Conservation (phyloP, 2,797 vertebrate genomes). For the Pygocentrus nattereri region DNA sequence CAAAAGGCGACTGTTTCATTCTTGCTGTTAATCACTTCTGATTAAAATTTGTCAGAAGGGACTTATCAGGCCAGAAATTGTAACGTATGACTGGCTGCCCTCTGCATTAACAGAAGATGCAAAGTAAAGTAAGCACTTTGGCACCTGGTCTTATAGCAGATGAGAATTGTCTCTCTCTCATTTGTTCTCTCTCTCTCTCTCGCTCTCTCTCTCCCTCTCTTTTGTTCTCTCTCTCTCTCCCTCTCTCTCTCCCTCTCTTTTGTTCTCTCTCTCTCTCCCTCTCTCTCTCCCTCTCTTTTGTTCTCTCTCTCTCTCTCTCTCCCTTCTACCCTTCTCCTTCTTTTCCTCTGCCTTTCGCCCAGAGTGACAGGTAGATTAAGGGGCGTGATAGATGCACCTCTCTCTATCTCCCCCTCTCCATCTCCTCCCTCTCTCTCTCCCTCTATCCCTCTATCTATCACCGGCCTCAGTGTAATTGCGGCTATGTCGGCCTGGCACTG, state of each 20-base stretch:
- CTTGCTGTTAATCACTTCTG: no score
- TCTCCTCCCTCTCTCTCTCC: slow-evolving; percentile 64
- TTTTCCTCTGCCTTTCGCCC: slow-evolving; percentile 44
- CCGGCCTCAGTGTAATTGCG: slow-evolving; percentile 84
- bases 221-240: no score
- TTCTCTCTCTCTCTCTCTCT: slow-evolving; percentile 52
- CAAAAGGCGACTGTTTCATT: no score
- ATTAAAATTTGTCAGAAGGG: no score
- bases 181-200: no score
- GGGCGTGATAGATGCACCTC: slow-evolving; percentile 82
- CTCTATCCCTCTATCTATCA: slow-evolving; percentile 80
- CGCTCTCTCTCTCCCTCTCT: no score
- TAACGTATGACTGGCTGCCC: background rate
- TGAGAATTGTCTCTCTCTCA: slow-evolving; percentile 18
- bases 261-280: background rate
- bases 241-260: no score
- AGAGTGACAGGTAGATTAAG: slow-evolving; percentile 86
- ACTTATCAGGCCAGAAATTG: no score
- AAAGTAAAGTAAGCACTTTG: background rate
- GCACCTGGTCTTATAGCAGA: background rate
- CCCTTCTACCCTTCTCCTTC: slow-evolving; percentile 26
- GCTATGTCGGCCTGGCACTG: slow-evolving; percentile 82
- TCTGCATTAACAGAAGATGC: slow-evolving; percentile 3
- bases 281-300: slow-evolving; percentile 33
- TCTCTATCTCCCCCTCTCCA: slow-evolving; percentile 76